These are phyloP conservation scores for Porites divaricata DNA, from an alignment of 92 coral and sea anemone species.

Conservation along the genomic window DNA sequence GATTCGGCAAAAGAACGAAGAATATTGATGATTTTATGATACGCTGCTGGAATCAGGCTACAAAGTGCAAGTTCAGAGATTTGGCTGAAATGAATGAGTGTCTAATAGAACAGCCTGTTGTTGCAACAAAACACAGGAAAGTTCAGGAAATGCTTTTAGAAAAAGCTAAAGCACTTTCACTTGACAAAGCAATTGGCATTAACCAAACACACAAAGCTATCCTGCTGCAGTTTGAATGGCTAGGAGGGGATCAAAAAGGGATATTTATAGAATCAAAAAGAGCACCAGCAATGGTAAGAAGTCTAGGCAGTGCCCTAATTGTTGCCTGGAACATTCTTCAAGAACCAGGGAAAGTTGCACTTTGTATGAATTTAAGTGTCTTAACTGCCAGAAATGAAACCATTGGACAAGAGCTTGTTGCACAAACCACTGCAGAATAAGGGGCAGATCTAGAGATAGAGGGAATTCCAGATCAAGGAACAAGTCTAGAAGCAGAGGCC, in stretches of 20 bases:
- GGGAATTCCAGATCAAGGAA: background rate
- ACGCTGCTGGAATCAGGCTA: conserved; percentile 49
- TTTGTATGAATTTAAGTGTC: conserved; percentile 62
- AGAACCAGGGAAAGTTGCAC: conserved; percentile 56
- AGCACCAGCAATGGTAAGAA: conserved; percentile 15
- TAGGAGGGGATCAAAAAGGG: conserved; percentile 15
- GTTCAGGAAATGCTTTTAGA: conserved; percentile 19
- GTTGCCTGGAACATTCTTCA: conserved; percentile 41
- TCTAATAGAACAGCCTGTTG: conserved; percentile 39
- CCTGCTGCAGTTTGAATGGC: background rate
- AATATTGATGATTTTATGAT: conserved; percentile 54
- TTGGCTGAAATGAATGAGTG: conserved; percentile 43
- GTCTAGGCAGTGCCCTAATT: conserved; percentile 54
- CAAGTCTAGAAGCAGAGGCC: background rate
- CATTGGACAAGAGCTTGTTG: conserved; percentile 61
- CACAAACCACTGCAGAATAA: background rate
- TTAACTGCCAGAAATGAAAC: conserved; percentile 44
- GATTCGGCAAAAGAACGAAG: conserved; percentile 32
- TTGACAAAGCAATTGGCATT: background rate
- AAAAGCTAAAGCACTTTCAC: conserved; percentile 11
- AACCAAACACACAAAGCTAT: background rate
- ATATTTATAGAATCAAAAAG: conserved; percentile 18
- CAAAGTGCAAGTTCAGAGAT: conserved; percentile 38
- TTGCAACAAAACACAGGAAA: conserved; percentile 48
- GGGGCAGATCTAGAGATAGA: background rate